Evolutionary conservation across 2,797 vertebrate species (phyloP), one percentile per base, ranked within the genome.

Genomic region (Silurus aristotelis): DNA sequence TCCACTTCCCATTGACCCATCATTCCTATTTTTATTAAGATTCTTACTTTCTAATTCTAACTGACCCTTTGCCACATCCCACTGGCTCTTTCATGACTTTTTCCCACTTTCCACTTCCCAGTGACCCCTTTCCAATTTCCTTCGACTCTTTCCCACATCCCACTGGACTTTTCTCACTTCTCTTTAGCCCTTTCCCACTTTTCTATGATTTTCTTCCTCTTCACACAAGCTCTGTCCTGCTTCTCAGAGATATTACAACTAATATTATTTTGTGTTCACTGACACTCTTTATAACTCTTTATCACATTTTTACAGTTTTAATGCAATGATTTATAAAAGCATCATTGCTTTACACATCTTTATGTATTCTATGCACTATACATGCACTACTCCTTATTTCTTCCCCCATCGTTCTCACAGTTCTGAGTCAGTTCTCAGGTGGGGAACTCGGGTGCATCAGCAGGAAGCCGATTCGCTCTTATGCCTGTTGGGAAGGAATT

Each of bases 401-500:
- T 80, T 80, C 60, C 77, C 64, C 43, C 7, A 6, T 48, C 6
- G 78, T 80, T 80, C 78, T 80, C 7, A 31, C 15, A 1, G 22
- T 22, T 64, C 58, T 76, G 60, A 38, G 43, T 25, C 20, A 70
- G 60, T 64, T 64, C 61, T 76, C 61, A 76, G 76, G 75, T 87
- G 87, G 90, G 87, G 89, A 89, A 81, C 85, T 80, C 73, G 89
- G 82, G 90, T 55, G 86, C 79, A 87, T 84, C 31, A 91, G 89
- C 27, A 91, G 90, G 89, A 93, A 93, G 90, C 90, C 92, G 91
- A 91, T 92, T 92, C 90, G 93, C 91, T 91, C 87, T 91, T 82
- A 89, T 95, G 94, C 95, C 95, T 95, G 85, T 90, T 94, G 94
- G 95, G 95, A 94, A 95, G 94, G 94, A 94, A 95, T 94, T 94